phyloP scores from a whole-genome alignment of 1,140 invertebrate species.

The Lanistes nyassanus region DNA sequence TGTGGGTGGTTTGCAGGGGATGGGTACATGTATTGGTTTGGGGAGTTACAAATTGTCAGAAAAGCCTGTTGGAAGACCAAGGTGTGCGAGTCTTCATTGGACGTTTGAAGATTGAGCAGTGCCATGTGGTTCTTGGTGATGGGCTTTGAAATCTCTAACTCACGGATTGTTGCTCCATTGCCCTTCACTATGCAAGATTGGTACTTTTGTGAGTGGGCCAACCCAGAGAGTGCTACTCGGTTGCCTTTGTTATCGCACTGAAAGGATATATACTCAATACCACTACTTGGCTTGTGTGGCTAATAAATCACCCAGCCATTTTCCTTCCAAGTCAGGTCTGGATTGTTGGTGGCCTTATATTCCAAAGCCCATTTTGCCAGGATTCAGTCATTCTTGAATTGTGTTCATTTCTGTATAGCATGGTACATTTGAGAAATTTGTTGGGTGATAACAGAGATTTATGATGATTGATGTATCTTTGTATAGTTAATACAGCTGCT shows the following conservation, averaged over 20 bases:
- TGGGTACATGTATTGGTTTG: no score
- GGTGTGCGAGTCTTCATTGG: background rate
- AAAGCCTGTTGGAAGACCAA: no score
- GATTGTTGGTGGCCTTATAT: slow-evolving; percentile 26
- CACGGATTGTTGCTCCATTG: slow-evolving; percentile 6
- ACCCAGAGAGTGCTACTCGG: background rate
- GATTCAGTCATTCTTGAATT: slow-evolving; percentile 16
- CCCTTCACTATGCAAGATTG: slow-evolving; percentile 9
- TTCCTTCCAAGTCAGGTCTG: slow-evolving; percentile 12
- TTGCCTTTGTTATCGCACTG: slow-evolving; percentile 1
- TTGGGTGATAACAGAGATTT: slow-evolving; percentile 16
- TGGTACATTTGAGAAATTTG: slow-evolving; percentile 9
- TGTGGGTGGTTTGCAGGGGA: no score
- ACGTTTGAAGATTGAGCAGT: background rate
- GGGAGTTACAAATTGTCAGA: no score
- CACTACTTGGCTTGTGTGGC: slow-evolving; percentile 4
- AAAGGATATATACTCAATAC: slow-evolving; percentile 9
- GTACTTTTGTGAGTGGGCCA: background rate
- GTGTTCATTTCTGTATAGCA: slow-evolving; percentile 25
- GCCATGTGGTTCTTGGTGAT: slow-evolving; percentile 4
- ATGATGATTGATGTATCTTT: slow-evolving; percentile 8
- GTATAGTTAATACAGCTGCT: slow-evolving; percentile 13
- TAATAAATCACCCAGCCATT: slow-evolving; percentile 7
- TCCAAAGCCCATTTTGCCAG: slow-evolving; percentile 28
- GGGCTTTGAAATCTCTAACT: background rate